Evolutionary conservation across 2,113 vertebrate genomes (phyloP), one percentile per base, ranked within the genome.

Genomic region (Vulpes lagopus): DNA sequence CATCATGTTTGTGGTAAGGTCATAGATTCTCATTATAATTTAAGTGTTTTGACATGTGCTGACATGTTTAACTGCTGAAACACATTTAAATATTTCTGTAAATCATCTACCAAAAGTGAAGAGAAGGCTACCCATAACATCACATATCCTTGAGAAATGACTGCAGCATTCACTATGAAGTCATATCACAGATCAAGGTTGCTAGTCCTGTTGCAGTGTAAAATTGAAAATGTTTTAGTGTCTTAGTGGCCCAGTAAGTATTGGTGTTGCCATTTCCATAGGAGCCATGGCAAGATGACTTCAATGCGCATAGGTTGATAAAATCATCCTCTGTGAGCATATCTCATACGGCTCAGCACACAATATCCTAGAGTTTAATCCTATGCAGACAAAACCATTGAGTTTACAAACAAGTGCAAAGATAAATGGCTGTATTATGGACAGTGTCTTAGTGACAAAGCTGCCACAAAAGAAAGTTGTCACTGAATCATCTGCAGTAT

Each of bases 1-100:
- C 76, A 95, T 91, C 92, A 49, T 92, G 87, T 94, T 98, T 97
- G 83, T 95, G 74, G 69, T 92, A 94, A 97, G 97, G 96, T 96
- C 94, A 85, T 94, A 76, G 73, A 90, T 69, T 95, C 57, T 95
- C 62, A 92, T 94, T 96, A 95, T 96, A 81, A 80, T 82, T 38
- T 97, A 92, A 96, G 17, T 95, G 76, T 92, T 95, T 96, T 95
- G 96, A 96, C 84, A 96, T 83, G 53, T 82, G 69, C 53, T 92
- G 90, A 91, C 67, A 94, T 94, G 84, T 88, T 96, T 95, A 71
- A 85, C 87, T 97, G 51, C 90, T 92, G 90, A 95, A 95, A 49
- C 38, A 91, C 53, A 92, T 96, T 97, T 94, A 92, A 94, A 88
- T 96, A 88, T 94, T 96, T 94, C 94, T 96, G 64, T 81, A 90